Evolutionary conservation across 2,888 invertebrate genomes (phyloP).

Genomic region (Agrenia bidenticulata): DNA sequence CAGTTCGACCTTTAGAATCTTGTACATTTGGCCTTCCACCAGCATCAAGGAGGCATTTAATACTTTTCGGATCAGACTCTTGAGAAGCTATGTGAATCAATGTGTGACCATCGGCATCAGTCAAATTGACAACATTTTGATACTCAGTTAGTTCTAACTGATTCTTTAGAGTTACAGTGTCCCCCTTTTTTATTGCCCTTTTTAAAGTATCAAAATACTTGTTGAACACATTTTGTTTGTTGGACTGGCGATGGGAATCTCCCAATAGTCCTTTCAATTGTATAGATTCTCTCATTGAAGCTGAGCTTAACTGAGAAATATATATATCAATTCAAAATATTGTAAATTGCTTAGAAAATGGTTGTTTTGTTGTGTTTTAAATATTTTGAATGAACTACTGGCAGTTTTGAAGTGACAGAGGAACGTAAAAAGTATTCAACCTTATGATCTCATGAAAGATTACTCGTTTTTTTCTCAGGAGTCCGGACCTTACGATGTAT

Average conservation of each 20-base stretch:
- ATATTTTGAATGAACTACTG: no score
- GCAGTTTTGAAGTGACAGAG: no score
- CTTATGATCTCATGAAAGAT: no score
- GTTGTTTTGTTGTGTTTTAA: no score
- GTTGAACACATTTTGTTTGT: not conserved
- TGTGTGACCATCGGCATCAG: not conserved
- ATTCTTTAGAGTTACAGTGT: not conserved
- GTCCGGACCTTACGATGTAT: no score
- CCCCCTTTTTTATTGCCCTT: not conserved
- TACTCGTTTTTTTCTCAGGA: no score
- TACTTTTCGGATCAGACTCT: constrained; percentile 19
- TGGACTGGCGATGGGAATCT: not conserved
- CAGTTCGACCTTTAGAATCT: constrained; percentile 26
- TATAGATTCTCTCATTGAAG: constrained; percentile 14
- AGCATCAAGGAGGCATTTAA: constrained; percentile 25
- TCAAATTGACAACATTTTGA: not conserved
- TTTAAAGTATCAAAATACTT: not conserved
- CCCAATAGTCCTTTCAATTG: constrained; percentile 1
- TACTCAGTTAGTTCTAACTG: not conserved
- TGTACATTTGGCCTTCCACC: constrained; percentile 30
- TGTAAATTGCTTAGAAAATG: no score
- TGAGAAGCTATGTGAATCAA: constrained; percentile 29
- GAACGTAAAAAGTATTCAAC: no score
- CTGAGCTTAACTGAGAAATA: no score
- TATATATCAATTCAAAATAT: no score